Percentiles rank a stretch among this genome's conserved stretches.
Conservation (phyloP, 2,113 vertebrate genomes). For the Sapayoa aenigma region DNA sequence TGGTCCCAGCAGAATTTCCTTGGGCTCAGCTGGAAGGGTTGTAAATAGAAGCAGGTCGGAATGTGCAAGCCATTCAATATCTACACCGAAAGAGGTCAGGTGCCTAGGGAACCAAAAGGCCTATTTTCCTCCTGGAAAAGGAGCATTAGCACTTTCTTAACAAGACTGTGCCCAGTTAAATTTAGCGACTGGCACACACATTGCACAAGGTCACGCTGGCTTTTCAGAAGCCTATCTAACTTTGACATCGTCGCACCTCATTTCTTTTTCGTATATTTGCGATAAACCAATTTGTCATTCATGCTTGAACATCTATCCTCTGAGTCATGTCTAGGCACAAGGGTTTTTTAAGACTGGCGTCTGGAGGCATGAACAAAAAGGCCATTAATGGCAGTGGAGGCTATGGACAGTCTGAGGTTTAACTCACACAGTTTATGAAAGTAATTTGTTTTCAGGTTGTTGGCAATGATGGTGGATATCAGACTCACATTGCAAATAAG, state of each 20-base stretch:
- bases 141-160: slow-evolving; percentile 63
- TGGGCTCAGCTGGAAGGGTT: slow-evolving; percentile 33
- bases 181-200: slow-evolving; percentile 11
- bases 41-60: slow-evolving; percentile 38
- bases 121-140: slow-evolving; percentile 48
- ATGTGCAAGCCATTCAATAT: slow-evolving; percentile 35
- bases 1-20: not conserved
- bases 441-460: slow-evolving; percentile 56
- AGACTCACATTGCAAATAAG: slow-evolving; percentile 16
- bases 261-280: slow-evolving; percentile 55
- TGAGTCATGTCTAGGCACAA: slow-evolving; percentile 67
- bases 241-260: slow-evolving; percentile 39
- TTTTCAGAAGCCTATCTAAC: slow-evolving; percentile 34
- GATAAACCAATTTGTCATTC: slow-evolving; percentile 65
- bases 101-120: slow-evolving; percentile 47
- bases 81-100: slow-evolving; percentile 48
- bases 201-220: slow-evolving; percentile 24
- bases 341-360: slow-evolving; percentile 20
- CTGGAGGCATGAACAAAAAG: slow-evolving; percentile 55
- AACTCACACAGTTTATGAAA: slow-evolving; percentile 39
- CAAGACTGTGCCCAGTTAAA: slow-evolving; percentile 33
- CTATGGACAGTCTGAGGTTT: slow-evolving; percentile 33
- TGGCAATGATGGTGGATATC: not conserved
- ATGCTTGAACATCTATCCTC: slow-evolving; percentile 62
- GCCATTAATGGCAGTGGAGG: slow-evolving; percentile 56